Conservation (phyloP, 2,888 invertebrate genomes). For the Dermolepida albohirtum region DNA sequence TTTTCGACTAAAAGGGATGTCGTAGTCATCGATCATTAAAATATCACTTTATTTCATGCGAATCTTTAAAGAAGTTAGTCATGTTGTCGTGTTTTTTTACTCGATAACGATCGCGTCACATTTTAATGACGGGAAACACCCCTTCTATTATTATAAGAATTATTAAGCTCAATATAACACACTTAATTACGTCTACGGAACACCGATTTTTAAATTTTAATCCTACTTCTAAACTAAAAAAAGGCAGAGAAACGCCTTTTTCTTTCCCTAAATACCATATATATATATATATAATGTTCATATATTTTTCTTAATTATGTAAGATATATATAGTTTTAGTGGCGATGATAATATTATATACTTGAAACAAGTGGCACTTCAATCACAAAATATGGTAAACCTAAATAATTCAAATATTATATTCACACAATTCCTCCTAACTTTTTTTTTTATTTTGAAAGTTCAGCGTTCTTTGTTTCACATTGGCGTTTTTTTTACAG, state of each 20-base stretch:
- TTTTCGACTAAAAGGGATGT: conserved; percentile 29
- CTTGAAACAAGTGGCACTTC: conserved; percentile 83
- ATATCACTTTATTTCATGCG: not conserved
- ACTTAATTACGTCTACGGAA: conserved; percentile 62
- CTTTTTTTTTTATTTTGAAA: too few relatives aligned
- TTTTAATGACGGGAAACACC: not conserved
- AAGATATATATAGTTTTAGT: conserved; percentile 65
- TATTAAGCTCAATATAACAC: conserved; percentile 60
- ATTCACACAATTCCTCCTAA: conserved; percentile 38
- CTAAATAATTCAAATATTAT: conserved; percentile 66
- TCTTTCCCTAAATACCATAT: conserved; percentile 42
- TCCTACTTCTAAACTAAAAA: conserved; percentile 53
- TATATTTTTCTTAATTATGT: conserved; percentile 51
- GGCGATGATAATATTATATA: conserved; percentile 56
- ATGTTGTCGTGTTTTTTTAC: not conserved
- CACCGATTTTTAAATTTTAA: conserved; percentile 60
- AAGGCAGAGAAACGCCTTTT: conserved; percentile 32
- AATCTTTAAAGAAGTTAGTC: not conserved
- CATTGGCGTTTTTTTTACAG: conserved; percentile 53
- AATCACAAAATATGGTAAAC: conserved; percentile 82
- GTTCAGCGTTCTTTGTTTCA: conserved; percentile 38
- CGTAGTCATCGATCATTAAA: too few relatives aligned
- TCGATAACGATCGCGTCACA: not conserved
- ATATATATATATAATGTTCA: conserved; percentile 40
- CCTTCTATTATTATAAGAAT: conserved; percentile 10